These are phyloP conservation scores for Thaumatotibia leucotreta DNA, from an alignment of 1,140 invertebrate genomes.

Conservation along the genomic window DNA sequence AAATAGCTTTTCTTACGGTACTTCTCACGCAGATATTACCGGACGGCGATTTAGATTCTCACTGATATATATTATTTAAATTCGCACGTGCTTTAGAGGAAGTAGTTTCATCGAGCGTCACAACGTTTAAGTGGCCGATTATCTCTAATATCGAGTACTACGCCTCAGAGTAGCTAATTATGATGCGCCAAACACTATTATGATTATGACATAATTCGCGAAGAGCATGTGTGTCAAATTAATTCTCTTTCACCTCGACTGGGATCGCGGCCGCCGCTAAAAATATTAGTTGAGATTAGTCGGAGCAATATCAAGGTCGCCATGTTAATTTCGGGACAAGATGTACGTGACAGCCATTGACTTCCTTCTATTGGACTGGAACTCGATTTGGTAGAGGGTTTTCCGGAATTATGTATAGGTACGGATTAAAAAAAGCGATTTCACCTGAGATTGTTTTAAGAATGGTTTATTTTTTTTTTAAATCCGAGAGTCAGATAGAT, in stretches of 20 bases:
- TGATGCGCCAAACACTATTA: not conserved
- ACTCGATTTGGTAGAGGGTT: not conserved
- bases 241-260: conserved; percentile 40
- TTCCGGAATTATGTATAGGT: too few species aligned
- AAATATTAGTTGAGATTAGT: conserved; percentile 54
- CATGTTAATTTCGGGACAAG: conserved; percentile 27
- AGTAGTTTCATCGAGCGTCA: not conserved
- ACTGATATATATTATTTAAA: not conserved
- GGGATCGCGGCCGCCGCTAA: conserved; percentile 41
- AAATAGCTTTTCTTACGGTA: too few species aligned
- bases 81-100: not conserved
- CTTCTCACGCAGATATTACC: not conserved
- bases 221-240: conserved; percentile 34
- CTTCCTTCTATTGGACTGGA: not conserved
- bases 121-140: not conserved
- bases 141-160: not conserved
- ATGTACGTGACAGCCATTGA: not conserved
- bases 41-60: not conserved
- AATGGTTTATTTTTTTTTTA: too few species aligned
- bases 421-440: too few species aligned
- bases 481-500: too few species aligned
- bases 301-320: conserved; percentile 60
- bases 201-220: conserved; percentile 34
- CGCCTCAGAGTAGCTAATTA: not conserved
- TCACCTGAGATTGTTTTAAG: too few species aligned